Evolutionary conservation across 2,797 vertebrate genomes (phyloP), one percentile per base, ranked within the genome.

Genomic region (Danionella dracula): DNA sequence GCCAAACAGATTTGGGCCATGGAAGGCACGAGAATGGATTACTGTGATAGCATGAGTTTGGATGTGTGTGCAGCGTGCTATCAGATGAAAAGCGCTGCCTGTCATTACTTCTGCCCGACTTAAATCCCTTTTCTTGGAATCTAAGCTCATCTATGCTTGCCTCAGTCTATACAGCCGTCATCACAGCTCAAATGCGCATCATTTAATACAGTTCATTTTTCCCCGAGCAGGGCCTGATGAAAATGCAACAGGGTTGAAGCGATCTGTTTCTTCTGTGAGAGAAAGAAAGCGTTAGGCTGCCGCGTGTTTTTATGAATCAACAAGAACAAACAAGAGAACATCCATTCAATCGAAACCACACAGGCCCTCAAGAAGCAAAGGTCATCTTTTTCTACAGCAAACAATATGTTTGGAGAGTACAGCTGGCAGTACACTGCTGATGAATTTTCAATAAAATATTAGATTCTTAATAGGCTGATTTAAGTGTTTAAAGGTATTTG

Each of bases 171-270:
- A 46, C 27, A 46, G 21, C 38, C 37, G n/a, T 54, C 61, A 44
- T 44, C 19, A 5, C 11, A 1, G 8, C n/a, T n/a, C n/a, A n/a
- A n/a, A n/a, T n/a, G n/a, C n/a, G 1, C 20, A 31, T 13, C 40
- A 35, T 37, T 66, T 66, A 66, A 56, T 29, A 15, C 32, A 66
- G 50, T 66, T 66, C 20, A 55, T 66, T 55, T 44, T 19, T 66
- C 46, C 46, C 41, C 20, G 17, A 45, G 55, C 62, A 45, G 10
- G 50, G 20, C 51, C 41, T 46, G 50, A 45, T 66, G 62, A 46
- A 65, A 66, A 66, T 15, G 46, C 20, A 29, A 12, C 50, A 17
- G 5, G 17, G 40, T 37, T 11, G 1, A 38, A 66, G 50, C 37
- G 27, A 27, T 16, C 15, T 15, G 23, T 56, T 56, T 46, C 29